Evolutionary conservation across 2,797 vertebrate genomes (phyloP), one percentile per base, ranked within the genome.

Genomic region (Rhinatrema bivittatum): DNA sequence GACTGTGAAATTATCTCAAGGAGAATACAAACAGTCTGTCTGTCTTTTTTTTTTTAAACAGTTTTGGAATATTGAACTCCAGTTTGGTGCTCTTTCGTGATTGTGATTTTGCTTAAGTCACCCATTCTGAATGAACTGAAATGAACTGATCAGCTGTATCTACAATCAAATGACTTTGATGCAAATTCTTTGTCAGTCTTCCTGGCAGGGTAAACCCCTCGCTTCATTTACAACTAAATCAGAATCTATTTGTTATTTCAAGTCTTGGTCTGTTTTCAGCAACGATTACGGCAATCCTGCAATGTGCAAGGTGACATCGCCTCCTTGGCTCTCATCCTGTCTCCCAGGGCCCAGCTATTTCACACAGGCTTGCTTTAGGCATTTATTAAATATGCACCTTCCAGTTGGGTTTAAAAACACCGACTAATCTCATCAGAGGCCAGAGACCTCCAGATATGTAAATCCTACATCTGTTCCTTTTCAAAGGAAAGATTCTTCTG

Each of bases 301-400:
- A 70, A 66, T 56, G 62, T 62, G 56, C 54, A 53, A 46, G 57
- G 81, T 81, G 80, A 83, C 74, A 77, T 81, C 83, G 83, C 81
- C 81, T 86, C 65, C 63, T 83, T 73, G 69, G 73, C 87, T 86
- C 86, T 84, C 88, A 83, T 87, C 76, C 78, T n/a, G n/a, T n/a
- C n/a, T n/a, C n/a, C n/a, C n/a, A 81, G 87, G 90, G 76, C 87
- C 76, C 62, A 70, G 73, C 56, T 81, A 76, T 56, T 62, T 60
- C 56, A 60, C 61, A 81, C 79, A 70, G 78, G 67, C 76, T 90
- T 82, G 88, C 91, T 93, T 82, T 82, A 90, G 91, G 91, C 91
- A 83, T 88, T 93, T 91, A 97, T 97, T 98, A 97, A 94, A 96
- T 91, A 97, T 97, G 91, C 88, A 94, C 91, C 90, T 97, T 92